phyloP scores from a whole-genome alignment of 2,888 invertebrate species.

The Imbricaverruca yamaguchii region DNA sequence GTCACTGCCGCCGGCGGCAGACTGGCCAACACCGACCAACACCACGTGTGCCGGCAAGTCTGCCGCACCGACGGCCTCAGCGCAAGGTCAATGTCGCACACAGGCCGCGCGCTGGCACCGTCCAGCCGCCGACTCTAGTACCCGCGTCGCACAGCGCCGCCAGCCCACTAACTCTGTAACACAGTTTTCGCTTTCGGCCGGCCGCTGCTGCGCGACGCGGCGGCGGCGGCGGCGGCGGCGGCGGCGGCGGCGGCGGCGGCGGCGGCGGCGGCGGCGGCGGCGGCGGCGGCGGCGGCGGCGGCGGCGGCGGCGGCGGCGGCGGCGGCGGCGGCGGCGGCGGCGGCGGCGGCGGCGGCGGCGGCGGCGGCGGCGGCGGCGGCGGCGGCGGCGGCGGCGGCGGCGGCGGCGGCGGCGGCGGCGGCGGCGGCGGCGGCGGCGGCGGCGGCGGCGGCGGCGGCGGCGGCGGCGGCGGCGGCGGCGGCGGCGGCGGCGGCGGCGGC shows the following conservation, averaged over 20 bases:
- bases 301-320: conserved; percentile 16
- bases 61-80: background rate
- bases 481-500: conserved; percentile 16
- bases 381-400: conserved; percentile 10
- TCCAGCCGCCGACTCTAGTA: background rate
- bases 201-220: background rate
- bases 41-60: background rate
- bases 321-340: background rate
- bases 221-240: conserved; percentile 12
- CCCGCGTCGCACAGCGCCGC: background rate
- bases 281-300: background rate
- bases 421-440: conserved; percentile 8
- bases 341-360: conserved; percentile 15
- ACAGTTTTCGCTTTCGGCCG: conserved; percentile 16
- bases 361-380: background rate
- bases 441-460: conserved; percentile 7
- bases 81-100: conserved; percentile 5
- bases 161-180: background rate
- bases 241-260: background rate
- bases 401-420: background rate
- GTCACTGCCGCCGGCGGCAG: too few species aligned
- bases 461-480: background rate
- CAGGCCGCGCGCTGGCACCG: background rate
- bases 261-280: conserved; percentile 14
- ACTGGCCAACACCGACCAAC: too few species aligned